Evolutionary conservation across 64 coral and sea anemone genomes (phyloP).

Genomic region (Stichodactyla helianthus): DNA sequence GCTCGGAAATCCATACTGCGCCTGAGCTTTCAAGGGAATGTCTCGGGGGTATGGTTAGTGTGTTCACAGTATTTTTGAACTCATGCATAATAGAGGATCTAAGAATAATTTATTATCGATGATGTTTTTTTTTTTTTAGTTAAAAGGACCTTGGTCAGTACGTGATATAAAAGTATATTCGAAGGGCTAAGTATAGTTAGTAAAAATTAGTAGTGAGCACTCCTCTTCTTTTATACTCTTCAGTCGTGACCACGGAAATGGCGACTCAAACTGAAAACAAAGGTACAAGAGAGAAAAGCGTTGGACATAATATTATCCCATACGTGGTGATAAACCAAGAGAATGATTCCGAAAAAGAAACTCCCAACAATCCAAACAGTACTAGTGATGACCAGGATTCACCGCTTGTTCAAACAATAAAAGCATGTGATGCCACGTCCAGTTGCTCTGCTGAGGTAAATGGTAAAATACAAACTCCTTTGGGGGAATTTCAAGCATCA

Average conservation of each 20-base stretch:
- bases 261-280: background rate
- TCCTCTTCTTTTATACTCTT: background rate
- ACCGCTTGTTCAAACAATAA: background rate
- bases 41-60: too few species aligned
- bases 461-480: background rate
- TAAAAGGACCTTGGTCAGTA: too few species aligned
- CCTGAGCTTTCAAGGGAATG: too few species aligned
- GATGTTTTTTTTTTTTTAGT: too few species aligned
- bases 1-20: too few species aligned
- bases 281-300: background rate
- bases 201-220: background rate
- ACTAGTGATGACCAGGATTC: background rate
- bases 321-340: constrained; percentile 4
- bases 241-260: background rate
- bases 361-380: background rate
- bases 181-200: background rate
- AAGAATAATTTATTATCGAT: too few species aligned
- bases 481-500: background rate
- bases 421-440: constrained; percentile 6
- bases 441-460: background rate
- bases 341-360: background rate
- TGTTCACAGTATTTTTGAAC: too few species aligned
- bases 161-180: too few species aligned
- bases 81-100: too few species aligned
- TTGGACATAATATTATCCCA: background rate